A percentile compares a stretch with the other conserved stretches of the same genome.
Evolutionary conservation across 1,140 invertebrate species (phyloP).

Genomic region (Rhyzopertha dominica): DNA sequence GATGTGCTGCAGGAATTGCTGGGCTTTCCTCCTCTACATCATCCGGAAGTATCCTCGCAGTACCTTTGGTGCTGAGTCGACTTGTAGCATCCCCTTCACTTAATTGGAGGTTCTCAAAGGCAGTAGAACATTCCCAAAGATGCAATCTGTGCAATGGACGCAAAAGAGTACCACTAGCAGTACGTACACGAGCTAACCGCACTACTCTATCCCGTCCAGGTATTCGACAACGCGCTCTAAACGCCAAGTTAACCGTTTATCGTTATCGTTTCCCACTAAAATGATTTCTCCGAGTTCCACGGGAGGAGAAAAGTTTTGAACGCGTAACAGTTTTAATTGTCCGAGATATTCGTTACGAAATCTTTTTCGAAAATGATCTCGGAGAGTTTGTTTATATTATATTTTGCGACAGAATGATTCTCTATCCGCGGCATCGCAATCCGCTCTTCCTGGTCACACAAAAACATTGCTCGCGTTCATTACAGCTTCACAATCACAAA

Average conservation of each 20-base stretch:
- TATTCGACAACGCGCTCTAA: conserved; percentile 11
- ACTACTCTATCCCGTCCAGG: conserved; percentile 10
- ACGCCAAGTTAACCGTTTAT: conserved; percentile 13
- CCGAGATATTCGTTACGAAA: conserved; percentile 15
- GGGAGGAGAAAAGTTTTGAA: conserved; percentile 5
- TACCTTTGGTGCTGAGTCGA: no score
- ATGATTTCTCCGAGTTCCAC: conserved; percentile 11
- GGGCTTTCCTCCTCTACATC: no score
- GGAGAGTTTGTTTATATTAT: conserved; percentile 12
- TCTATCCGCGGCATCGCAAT: conserved; percentile 12
- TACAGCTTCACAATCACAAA: no score
- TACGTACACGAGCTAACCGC: conserved; percentile 5
- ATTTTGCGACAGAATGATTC: conserved; percentile 12
- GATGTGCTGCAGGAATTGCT: no score
- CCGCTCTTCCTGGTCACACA: conserved; percentile 3
- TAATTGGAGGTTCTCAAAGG: no score
- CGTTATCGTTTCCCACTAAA: conserved; percentile 14
- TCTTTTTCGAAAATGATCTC: conserved; percentile 13
- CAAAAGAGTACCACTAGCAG: conserved; percentile 1
- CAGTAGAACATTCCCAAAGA: conserved; percentile 11
- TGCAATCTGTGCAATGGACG: conserved; percentile 12
- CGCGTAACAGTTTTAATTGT: conserved; percentile 7
- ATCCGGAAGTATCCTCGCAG: no score
- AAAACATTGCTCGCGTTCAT: conserved; percentile 13
- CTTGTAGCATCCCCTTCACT: no score